These are phyloP conservation scores for Bemisia tabaci DNA, from an alignment of 1,140 invertebrate species.

Conservation along the genomic window DNA sequence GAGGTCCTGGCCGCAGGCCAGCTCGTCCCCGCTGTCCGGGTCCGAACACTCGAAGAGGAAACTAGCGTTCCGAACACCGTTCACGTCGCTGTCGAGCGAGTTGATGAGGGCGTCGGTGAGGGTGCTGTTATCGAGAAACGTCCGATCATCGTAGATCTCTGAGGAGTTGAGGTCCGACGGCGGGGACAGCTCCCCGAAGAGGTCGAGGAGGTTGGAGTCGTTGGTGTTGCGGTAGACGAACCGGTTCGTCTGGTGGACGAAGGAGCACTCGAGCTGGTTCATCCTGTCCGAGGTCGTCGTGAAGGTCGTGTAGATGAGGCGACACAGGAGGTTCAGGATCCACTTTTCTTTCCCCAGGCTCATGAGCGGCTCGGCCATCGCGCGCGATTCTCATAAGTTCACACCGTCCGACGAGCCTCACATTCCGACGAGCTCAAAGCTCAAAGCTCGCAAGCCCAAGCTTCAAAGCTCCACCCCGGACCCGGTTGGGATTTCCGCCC, in stretches of 20 bases:
- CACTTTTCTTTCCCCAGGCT: not conserved
- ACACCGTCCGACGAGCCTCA: too few relatives aligned
- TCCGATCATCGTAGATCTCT: not conserved
- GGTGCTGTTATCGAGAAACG: too few relatives aligned
- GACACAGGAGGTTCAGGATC: not conserved
- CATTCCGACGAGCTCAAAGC: not conserved
- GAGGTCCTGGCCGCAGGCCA: not conserved
- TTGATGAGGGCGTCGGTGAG: too few relatives aligned
- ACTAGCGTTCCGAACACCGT: not conserved
- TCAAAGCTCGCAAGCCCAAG: conserved; percentile 6
- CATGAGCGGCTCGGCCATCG: not conserved
- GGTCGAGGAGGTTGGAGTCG: not conserved
- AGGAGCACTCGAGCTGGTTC: not conserved
- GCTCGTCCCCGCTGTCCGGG: too few relatives aligned
- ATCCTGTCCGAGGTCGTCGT: not conserved
- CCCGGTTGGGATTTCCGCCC: conserved; percentile 2
- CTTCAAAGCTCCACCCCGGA: not conserved
- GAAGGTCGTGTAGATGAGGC: not conserved
- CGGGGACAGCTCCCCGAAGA: not conserved
- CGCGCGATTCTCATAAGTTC: not conserved
- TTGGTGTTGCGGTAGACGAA: not conserved
- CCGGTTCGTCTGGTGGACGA: not conserved
- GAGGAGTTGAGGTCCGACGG: not conserved
- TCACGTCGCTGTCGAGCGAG: too few relatives aligned
- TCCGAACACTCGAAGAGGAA: too few relatives aligned